Percentiles rank a stretch among this genome's conserved stretches.
Evolutionary conservation across 30 jellyfish, hydroid and myxozoan species (phyloP).

Genomic region (Nemopilema nomurai): DNA sequence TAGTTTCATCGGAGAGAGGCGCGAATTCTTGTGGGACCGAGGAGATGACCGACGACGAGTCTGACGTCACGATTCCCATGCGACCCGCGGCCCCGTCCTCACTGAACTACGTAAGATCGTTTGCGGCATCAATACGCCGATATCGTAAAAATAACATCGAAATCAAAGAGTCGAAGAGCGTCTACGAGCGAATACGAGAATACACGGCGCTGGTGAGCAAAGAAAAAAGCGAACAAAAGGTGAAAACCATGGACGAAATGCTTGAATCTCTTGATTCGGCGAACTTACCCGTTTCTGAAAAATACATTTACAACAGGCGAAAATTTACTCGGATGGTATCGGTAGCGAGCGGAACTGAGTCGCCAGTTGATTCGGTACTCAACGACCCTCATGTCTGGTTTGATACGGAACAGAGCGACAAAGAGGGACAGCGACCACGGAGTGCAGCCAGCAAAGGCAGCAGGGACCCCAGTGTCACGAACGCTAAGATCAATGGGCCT

Average conservation of each 20-base stretch:
- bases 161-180: slow-evolving; percentile 65
- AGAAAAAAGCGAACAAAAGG: slow-evolving; percentile 46
- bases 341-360: slow-evolving; percentile 8
- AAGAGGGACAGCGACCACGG: background rate
- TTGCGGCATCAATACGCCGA: slow-evolving; percentile 59
- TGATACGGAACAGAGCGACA: slow-evolving; percentile 34
- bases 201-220: slow-evolving; percentile 71
- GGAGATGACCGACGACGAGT: background rate
- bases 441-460: background rate
- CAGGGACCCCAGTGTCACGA: background rate
- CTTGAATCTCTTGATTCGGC: slow-evolving; percentile 73
- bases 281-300: slow-evolving; percentile 31
- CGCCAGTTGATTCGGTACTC: slow-evolving; percentile 20
- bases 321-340: slow-evolving; percentile 55
- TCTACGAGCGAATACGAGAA: slow-evolving; percentile 69
- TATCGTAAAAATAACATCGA: slow-evolving; percentile 60
- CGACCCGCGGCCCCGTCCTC: slow-evolving; percentile 69
- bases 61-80: slow-evolving; percentile 12
- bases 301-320: slow-evolving; percentile 60
- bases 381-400: slow-evolving; percentile 66
- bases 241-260: slow-evolving; percentile 66
- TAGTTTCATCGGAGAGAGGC: background rate
- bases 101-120: slow-evolving; percentile 60
- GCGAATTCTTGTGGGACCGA: background rate
- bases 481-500: background rate